phyloP scores from a whole-genome alignment of 2,113 vertebrate species.

The Cynopterus brachyotis region DNA sequence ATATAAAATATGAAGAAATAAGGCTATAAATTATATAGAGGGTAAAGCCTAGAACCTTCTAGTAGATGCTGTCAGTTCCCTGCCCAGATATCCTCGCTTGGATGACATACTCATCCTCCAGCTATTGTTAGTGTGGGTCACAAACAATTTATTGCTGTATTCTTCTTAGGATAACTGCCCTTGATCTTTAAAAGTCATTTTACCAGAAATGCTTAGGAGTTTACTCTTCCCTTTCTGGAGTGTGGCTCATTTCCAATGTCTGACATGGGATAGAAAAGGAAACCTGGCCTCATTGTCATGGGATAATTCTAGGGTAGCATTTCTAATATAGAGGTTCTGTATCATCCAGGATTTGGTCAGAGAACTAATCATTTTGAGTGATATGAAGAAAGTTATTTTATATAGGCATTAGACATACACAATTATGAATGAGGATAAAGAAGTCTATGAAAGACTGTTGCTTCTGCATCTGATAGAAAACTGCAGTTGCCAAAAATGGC shows the following conservation, averaged over 20 bases:
- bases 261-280: not conserved
- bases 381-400: not conserved
- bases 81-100: not conserved
- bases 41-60: not conserved
- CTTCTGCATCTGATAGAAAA: not conserved
- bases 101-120: accelerated
- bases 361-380: not conserved
- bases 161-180: not conserved
- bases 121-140: not conserved
- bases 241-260: not conserved
- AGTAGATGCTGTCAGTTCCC: not conserved
- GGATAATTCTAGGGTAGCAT: not conserved
- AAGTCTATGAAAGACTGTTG: not conserved
- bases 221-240: not conserved
- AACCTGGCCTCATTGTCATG: not conserved
- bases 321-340: not conserved
- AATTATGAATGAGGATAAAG: not conserved
- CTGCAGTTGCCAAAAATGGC: not conserved
- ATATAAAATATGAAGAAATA: not conserved
- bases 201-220: not conserved
- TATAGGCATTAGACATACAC: not conserved
- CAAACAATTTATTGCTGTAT: not conserved
- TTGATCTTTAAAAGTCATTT: not conserved
- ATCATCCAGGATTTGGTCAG: not conserved
- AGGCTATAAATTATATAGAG: not conserved